Conservation (phyloP, 1,140 invertebrate species). For the Cyclina sinensis region DNA sequence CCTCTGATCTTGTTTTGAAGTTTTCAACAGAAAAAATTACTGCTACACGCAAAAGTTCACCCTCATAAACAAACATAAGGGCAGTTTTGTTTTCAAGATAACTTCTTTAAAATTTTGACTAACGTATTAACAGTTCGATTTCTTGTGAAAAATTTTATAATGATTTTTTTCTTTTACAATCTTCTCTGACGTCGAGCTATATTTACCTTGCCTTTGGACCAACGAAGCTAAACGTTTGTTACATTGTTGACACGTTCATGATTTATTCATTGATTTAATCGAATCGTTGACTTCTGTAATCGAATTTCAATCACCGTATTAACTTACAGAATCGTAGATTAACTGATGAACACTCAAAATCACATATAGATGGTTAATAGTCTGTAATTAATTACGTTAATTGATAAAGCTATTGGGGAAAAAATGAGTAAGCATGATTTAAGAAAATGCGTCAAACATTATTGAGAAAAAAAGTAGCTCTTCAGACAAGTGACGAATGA, state of each 20-base stretch:
- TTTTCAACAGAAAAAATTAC: no score
- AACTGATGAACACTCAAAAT: not conserved
- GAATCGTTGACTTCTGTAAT: not conserved
- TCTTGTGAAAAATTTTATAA: no score
- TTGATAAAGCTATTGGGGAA: not conserved
- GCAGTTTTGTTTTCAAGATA: no score
- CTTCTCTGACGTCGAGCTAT: no score
- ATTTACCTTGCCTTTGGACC: not conserved
- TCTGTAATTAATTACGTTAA: conserved; percentile 5
- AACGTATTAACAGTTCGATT: no score
- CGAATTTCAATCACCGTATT: not conserved
- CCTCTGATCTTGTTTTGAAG: no score
- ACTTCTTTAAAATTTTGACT: no score
- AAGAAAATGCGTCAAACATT: no score
- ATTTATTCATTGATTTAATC: not conserved
- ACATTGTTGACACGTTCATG: not conserved
- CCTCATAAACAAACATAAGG: no score
- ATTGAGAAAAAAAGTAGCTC: not conserved
- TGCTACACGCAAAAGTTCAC: no score
- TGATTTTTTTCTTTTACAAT: no score
- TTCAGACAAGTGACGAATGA: not conserved
- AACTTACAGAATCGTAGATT: not conserved
- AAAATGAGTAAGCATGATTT: not conserved
- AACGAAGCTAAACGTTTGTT: not conserved
- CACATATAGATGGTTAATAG: not conserved